Percentiles rank a stretch among this genome's conserved stretches.
phyloP scores from a whole-genome alignment of 1,140 invertebrate genomes.

The Tetraneura akinire region DNA sequence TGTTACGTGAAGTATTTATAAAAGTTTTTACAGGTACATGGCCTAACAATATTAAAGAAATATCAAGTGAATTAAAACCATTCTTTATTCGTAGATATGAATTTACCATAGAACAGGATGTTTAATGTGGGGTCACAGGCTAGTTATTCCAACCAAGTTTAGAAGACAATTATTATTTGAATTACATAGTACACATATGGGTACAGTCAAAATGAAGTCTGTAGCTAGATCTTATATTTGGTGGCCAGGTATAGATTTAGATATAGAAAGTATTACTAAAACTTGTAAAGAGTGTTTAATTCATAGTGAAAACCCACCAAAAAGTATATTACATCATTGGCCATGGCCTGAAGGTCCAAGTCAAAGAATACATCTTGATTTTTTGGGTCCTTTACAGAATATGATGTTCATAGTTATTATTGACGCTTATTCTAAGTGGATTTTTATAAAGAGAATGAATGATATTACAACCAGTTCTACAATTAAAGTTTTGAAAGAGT shows the following conservation, averaged over 20 bases:
- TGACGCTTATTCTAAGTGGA: too few relatives aligned
- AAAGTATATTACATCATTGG: not conserved
- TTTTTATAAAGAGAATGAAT: too few relatives aligned
- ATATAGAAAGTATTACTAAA: not conserved
- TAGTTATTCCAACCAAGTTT: not conserved
- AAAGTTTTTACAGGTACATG: not conserved
- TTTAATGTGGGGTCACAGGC: not conserved
- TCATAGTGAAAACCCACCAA: not conserved
- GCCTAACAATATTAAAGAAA: not conserved
- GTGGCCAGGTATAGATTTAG: not conserved
- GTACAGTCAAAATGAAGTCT: slow-evolving; percentile 10
- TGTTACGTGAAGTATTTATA: not conserved
- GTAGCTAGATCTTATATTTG: not conserved
- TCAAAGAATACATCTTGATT: not conserved
- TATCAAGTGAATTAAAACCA: not conserved
- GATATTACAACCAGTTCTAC: too few relatives aligned
- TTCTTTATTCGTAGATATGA: not conserved
- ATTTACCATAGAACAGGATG: not conserved
- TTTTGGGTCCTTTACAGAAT: too few relatives aligned
- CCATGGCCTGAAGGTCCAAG: not conserved
- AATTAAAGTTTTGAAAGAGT: too few relatives aligned
- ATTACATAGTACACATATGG: not conserved
- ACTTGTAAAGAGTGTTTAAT: not conserved
- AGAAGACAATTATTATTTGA: not conserved
- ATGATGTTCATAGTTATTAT: too few relatives aligned